A percentile compares a stretch with the other conserved stretches of the same genome.
Conservation (phyloP, 1,140 invertebrate genomes). For the Leptonema lineaticorne region DNA sequence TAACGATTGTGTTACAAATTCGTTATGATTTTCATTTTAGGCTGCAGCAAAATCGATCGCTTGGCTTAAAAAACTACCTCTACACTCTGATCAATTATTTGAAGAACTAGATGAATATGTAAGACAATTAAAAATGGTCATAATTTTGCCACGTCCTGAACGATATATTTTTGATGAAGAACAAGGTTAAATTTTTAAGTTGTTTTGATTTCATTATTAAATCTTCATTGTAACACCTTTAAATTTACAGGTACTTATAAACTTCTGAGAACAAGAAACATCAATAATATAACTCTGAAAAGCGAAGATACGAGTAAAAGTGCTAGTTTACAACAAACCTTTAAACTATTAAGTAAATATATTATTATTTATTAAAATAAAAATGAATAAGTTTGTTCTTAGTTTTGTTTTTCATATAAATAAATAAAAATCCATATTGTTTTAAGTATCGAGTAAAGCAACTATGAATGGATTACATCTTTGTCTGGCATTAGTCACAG, state of each 20-base stretch:
- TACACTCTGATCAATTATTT: background rate
- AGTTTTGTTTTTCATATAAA: background rate
- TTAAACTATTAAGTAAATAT: constrained; percentile 4
- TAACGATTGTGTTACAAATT: background rate
- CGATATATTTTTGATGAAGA: too few species aligned
- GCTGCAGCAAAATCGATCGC: background rate
- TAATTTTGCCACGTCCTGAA: too few species aligned
- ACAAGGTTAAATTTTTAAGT: too few species aligned
- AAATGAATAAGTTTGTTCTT: too few species aligned
- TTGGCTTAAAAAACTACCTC: background rate
- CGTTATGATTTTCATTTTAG: background rate
- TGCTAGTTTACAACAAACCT: background rate
- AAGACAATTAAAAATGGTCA: too few species aligned
- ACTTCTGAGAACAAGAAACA: too few species aligned
- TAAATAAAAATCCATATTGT: background rate
- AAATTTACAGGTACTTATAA: too few species aligned
- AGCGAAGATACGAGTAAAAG: background rate
- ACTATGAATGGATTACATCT: constrained; percentile 21
- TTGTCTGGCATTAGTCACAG: constrained; percentile 2
- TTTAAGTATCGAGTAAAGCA: constrained; percentile 22
- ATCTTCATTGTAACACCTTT: too few species aligned
- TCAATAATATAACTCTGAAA: too few species aligned
- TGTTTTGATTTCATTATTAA: too few species aligned
- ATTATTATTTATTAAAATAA: too few species aligned
- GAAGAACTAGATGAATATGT: background rate